Base-by-base conservation (phyloP, 2,113 vertebrate genomes). In the Tachysurus fulvidraco region DNA sequence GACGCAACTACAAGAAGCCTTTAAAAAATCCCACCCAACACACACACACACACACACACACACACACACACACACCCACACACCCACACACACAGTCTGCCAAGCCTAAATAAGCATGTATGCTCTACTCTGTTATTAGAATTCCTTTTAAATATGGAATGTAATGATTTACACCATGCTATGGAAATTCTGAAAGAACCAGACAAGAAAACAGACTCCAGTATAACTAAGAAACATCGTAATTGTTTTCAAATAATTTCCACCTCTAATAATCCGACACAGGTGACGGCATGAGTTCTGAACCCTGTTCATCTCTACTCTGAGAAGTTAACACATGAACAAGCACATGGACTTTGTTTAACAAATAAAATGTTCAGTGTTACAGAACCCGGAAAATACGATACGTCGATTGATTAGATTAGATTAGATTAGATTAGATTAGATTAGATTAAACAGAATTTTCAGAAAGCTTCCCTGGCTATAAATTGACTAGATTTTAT, bases 1-100 rank as follows among this genome's bases (percentile, higher is more conserved):
- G 65, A 28, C 30, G 11, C 41, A 71, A 78, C 82, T 80, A 59
- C 41, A 81, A 6, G 65, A 59, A 88, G 73, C 41, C 78, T 78
- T 25, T 50, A 30, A 67, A 30, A 30, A 67, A 28, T 62, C 23
- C 60, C 60, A 9, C 36, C 36, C 36, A 13, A 67, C 67, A 1
- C 12, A 23, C 55, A 25, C 55, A 54, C 73, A 60, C 54, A 36
- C n/a, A 77, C 11, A 54, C 46, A n/a, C 74, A 77, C 44, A 73
- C 71, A 74, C 41, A 50, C 44, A 76, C 21, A 50, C 17, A 69
- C 11, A 69, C 9, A n/a, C 5, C 55, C 52, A 13, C 30, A 30
- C 36, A 25, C 50, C 85, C 25, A 86, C 64, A 83, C 23, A 71
- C 67, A 55, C 65, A 10, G 41, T 60, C 83, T 76, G 54, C 36